These are phyloP conservation scores for Leptogaster cylindrica DNA, from an alignment of 2,888 invertebrate genomes.

Conservation along the genomic window DNA sequence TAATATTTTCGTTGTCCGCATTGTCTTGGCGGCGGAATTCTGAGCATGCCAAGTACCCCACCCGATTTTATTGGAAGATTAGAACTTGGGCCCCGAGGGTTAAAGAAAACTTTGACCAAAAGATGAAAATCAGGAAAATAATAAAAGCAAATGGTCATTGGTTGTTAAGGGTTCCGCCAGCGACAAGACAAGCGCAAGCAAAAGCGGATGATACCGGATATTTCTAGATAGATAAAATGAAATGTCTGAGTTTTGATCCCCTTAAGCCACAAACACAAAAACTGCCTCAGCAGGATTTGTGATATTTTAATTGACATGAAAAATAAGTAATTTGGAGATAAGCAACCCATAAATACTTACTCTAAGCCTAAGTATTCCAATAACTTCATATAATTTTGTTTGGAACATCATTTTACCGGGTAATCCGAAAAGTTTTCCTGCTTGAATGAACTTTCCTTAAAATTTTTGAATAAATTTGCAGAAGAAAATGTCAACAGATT, in stretches of 20 bases:
- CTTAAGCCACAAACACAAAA: background rate
- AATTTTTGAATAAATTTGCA: too few species aligned
- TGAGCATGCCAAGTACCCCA: background rate
- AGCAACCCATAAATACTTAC: constrained; percentile 19
- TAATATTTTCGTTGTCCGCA: constrained; percentile 30
- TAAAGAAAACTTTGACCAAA: constrained; percentile 29
- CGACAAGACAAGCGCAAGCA: background rate
- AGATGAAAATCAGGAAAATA: constrained; percentile 34
- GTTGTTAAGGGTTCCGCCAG: background rate
- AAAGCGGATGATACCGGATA: background rate
- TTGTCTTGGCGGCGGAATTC: background rate
- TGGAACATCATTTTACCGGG: too few species aligned
- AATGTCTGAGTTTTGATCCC: background rate
- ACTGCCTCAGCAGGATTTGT: background rate
- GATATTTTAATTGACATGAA: constrained; percentile 34
- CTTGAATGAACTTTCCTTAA: too few species aligned
- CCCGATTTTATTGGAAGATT: constrained; percentile 13
- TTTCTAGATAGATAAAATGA: background rate
- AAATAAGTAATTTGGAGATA: constrained; percentile 27
- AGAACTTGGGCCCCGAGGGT: background rate
- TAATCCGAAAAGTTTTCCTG: too few species aligned
- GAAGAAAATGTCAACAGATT: too few species aligned
- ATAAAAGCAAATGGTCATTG: constrained; percentile 33
- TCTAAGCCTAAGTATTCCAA: too few species aligned
- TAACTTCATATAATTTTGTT: too few species aligned